Base-by-base conservation (phyloP, 2,797 vertebrate species). In the Sebastes miniatus region DNA sequence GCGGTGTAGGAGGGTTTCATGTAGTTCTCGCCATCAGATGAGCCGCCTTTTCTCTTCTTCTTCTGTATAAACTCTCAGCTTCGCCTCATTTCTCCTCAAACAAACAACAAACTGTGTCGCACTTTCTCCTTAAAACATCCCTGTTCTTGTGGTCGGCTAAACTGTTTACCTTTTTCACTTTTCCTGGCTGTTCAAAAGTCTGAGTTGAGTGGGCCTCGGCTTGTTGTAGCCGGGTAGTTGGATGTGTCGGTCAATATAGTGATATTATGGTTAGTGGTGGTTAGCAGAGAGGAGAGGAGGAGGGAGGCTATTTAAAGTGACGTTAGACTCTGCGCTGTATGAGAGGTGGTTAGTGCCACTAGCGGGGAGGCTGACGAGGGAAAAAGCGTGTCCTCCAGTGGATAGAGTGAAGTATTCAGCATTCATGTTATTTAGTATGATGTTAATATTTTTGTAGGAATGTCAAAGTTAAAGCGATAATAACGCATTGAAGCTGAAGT, bases 241-340 rank as follows among this genome's bases (percentile, higher is more conserved):
- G 57, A 67, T 71, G 22, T 75, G 64, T 78, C 57, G 61, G 13
- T 39, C 36, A 14, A 36, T 62, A 14, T 25, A 27, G 72, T 56
- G 63, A 76, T 73, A 63, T 87, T 80, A 79, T 65, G 69, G 76
- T 39, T 39, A 39, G 36, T 78, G 56, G 73, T 72, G 31, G 78
- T 68, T 61, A 50, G 32, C 20, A n/a, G 39, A 72, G 63, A 69
- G 65, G 57, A 57, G 34, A 18, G 36, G 71, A 76, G 76, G 52
- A 57, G 77, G 79, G 72, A 80, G 86, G 61, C 76, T 85, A 70
- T 91, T 90, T 90, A 88, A 91, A 91, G 92, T 94, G 93, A 95
- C 94, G 92, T 81, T 20, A 22, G 57, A 22, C n/a, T 57, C 5
- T 4, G 0, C 3, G 1, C 0, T 0, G 63, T 89, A 92, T 86